These are phyloP conservation scores for Lepilemur ruficaudatus DNA, from an alignment of 2,797 vertebrate genomes.

Conservation along the genomic window DNA sequence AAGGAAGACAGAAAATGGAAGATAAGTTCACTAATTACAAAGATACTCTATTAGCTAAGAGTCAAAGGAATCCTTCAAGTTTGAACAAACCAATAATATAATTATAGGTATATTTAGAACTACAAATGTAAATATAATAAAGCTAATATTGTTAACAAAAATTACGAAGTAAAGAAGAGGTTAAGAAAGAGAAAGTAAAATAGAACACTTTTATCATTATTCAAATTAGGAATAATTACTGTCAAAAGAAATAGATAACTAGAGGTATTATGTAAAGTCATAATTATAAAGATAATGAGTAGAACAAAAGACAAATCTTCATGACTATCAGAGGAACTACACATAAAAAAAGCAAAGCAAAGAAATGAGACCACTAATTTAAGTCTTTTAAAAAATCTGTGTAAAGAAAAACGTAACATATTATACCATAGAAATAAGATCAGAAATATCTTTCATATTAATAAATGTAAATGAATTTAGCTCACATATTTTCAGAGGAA, in stretches of 20 bases:
- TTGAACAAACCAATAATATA: background rate
- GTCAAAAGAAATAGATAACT: conserved; percentile 31
- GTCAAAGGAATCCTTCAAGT: background rate
- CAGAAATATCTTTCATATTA: conserved; percentile 19
- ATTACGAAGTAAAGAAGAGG: background rate
- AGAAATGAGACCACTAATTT: background rate
- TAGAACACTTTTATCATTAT: background rate
- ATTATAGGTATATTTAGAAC: background rate
- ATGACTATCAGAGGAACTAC: background rate
- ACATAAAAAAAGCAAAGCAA: background rate
- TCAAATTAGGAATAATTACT: background rate
- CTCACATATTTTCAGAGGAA: background rate
- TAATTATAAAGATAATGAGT: conserved; percentile 32
- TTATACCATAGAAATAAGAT: background rate
- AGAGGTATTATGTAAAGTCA: background rate
- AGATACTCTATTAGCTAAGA: background rate
- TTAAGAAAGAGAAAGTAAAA: conserved; percentile 17
- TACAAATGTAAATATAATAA: conserved; percentile 20
- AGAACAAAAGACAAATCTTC: background rate
- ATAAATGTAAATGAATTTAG: background rate
- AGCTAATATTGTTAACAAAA: background rate
- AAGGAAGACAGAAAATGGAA: background rate
- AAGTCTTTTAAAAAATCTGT: background rate
- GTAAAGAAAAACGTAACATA: background rate
- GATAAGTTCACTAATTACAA: background rate